Percentiles rank a stretch among this genome's conserved stretches.
phyloP scores from a whole-genome alignment of 2,888 invertebrate genomes.

The Microctonus hyperodae region DNA sequence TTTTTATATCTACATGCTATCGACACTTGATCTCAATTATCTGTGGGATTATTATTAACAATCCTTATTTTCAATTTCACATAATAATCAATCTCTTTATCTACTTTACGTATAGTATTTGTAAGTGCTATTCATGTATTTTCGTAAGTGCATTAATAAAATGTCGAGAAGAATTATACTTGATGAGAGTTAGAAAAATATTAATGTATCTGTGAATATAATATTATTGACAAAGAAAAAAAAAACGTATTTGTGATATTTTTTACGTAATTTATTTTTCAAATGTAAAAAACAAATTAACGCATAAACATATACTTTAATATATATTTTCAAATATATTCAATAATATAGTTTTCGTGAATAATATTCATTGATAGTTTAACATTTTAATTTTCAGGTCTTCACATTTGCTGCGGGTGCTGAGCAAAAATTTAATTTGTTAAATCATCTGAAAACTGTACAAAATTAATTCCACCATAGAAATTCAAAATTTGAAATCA shows the following conservation, averaged over 20 bases:
- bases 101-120: slow-evolving; percentile 44
- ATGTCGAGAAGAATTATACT: slow-evolving; percentile 35
- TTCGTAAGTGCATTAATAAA: slow-evolving; percentile 60
- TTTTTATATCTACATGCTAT: neutral
- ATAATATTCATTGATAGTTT: too few species aligned
- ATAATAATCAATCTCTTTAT: slow-evolving; percentile 5
- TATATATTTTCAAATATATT: too few species aligned
- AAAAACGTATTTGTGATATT: neutral
- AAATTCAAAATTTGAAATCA: too few species aligned
- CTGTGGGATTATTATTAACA: neutral
- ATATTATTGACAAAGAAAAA: neutral
- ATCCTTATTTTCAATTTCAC: neutral
- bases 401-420: slow-evolving; percentile 64
- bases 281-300: neutral
- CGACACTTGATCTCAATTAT: neutral
- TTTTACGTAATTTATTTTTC: neutral
- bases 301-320: too few species aligned
- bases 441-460: too few species aligned
- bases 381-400: slow-evolving; percentile 43
- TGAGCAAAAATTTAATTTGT: slow-evolving; percentile 62
- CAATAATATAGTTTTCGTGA: too few species aligned
- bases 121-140: slow-evolving; percentile 58
- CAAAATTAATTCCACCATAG: too few species aligned
- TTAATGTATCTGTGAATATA: slow-evolving; percentile 14
- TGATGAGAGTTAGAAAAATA: slow-evolving; percentile 26